Conservation (phyloP, 2,888 invertebrate species). For the Syritta pipiens region DNA sequence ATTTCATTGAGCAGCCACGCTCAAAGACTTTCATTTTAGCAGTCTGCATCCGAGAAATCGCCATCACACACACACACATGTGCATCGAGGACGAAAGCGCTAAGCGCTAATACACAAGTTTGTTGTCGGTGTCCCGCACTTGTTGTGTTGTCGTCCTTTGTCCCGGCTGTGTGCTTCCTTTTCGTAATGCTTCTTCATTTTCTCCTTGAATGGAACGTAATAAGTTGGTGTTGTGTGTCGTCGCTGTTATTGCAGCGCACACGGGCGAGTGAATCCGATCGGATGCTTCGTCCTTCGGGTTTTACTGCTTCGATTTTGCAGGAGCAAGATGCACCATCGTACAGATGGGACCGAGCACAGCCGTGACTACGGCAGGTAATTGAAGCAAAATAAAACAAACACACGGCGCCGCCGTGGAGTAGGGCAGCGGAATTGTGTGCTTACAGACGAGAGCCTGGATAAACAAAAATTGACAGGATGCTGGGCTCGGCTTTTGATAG, state of each 20-base stretch:
- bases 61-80: slow-evolving; percentile 15
- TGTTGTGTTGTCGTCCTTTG: slow-evolving; percentile 17
- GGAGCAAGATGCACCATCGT: slow-evolving; percentile 1
- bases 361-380: slow-evolving; percentile 1
- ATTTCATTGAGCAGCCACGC: slow-evolving; percentile 22
- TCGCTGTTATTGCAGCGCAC: slow-evolving; percentile 5
- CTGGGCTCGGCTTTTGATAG: neutral
- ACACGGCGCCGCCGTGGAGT: slow-evolving; percentile 8
- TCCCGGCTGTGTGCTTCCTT: neutral
- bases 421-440: slow-evolving; percentile 1
- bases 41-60: slow-evolving; percentile 31
- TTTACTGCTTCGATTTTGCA: slow-evolving; percentile 22
- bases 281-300: slow-evolving; percentile 1
- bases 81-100: slow-evolving; percentile 6
- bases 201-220: slow-evolving; percentile 14
- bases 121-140: slow-evolving; percentile 8
- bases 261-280: neutral
- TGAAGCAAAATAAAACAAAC: slow-evolving; percentile 24
- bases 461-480: slow-evolving; percentile 15
- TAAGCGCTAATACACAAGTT: slow-evolving; percentile 8
- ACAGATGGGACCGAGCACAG: slow-evolving; percentile 2
- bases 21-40: slow-evolving; percentile 14
- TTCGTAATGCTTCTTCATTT: slow-evolving; percentile 14
- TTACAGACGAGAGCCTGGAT: slow-evolving; percentile 10
- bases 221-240: slow-evolving; percentile 14